Evolutionary conservation across 2,113 vertebrate genomes (phyloP).

Genomic region (Ovis aries): DNA sequence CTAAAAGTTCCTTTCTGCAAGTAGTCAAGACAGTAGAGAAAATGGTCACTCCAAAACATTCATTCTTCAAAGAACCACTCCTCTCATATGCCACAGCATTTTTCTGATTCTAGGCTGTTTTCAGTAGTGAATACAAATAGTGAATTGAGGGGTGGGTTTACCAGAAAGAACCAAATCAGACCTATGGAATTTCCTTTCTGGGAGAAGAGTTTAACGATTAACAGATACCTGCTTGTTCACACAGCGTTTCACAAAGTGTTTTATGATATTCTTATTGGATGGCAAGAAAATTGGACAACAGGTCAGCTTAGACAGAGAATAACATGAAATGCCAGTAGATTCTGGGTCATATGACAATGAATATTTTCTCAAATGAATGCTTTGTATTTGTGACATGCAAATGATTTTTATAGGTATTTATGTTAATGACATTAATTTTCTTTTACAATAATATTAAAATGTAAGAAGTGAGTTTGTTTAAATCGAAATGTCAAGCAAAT

Average conservation of each 20-base stretch:
- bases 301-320: neutral
- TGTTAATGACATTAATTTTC: neutral
- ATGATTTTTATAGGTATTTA: neutral
- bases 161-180: neutral
- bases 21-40: neutral
- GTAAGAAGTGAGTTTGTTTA: neutral
- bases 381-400: neutral
- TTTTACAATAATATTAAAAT: slow-evolving; percentile 12
- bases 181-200: neutral
- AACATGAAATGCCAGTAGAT: neutral
- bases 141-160: neutral
- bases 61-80: neutral
- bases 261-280: neutral
- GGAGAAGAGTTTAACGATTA: neutral
- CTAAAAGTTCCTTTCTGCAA: neutral
- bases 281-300: neutral
- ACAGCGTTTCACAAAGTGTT: neutral
- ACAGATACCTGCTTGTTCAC: neutral
- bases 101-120: neutral
- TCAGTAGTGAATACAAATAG: neutral
- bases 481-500: neutral
- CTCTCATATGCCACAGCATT: neutral
- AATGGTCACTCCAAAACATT: neutral
- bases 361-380: neutral
- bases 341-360: neutral